A percentile compares a stretch with the other conserved stretches of the same genome.
Conservation (phyloP, 2,797 vertebrate genomes). For the Dendrocincla fuliginosa region DNA sequence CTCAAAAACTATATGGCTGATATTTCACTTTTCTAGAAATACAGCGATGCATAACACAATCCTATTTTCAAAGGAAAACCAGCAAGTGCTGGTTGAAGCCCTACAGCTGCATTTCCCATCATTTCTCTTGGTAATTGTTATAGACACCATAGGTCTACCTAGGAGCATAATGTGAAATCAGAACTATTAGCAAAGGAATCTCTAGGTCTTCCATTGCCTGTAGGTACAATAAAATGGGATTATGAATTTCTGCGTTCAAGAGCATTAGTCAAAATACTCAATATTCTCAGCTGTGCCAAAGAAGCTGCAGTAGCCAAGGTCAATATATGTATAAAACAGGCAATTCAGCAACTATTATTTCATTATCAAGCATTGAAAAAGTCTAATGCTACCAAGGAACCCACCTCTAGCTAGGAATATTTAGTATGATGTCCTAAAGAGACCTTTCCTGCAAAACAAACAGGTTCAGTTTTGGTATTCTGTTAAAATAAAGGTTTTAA, state of each 20-base stretch:
- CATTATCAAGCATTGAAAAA: not conserved
- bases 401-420: not conserved
- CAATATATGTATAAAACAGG: not conserved
- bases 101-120: not conserved
- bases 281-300: not conserved
- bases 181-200: conserved; percentile 4
- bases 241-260: not conserved
- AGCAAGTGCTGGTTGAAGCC: not conserved
- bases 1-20: not conserved
- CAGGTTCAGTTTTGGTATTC: not conserved
- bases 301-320: not conserved
- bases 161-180: not conserved
- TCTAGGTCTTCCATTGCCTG: not conserved
- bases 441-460: not conserved
- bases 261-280: conserved; percentile 14
- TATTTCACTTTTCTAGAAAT: not conserved
- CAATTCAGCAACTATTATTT: not conserved
- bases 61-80: not conserved
- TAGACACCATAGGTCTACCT: not conserved
- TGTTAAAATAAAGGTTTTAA: not conserved
- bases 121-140: not conserved
- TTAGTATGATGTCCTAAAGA: not conserved
- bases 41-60: not conserved
- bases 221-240: conserved; percentile 14
- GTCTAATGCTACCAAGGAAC: not conserved